Conservation (phyloP, 2,888 invertebrate species). For the Archips crataeganus region DNA sequence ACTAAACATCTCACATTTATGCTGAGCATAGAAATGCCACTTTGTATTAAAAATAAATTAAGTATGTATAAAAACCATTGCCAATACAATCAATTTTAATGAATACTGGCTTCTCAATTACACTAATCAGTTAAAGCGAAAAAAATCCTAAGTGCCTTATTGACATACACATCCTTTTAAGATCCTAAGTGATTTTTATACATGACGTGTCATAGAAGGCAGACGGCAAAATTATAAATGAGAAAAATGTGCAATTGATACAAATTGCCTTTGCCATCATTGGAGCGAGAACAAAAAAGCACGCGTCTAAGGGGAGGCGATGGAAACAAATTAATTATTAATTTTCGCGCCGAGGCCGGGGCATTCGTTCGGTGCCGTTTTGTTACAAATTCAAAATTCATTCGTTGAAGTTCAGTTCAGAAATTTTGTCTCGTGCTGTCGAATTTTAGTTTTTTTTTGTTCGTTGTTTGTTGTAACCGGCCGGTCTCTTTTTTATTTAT, state of each 20-base stretch:
- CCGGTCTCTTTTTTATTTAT: conserved; percentile 37
- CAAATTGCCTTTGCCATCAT: conserved; percentile 71
- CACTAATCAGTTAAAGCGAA: background rate
- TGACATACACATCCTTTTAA: background rate
- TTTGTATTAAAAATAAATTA: background rate
- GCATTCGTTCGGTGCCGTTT: conserved; percentile 74
- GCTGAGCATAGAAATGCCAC: background rate
- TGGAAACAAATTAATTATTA: conserved; percentile 81
- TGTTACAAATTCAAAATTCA: conserved; percentile 77
- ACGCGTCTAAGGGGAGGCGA: conserved; percentile 57
- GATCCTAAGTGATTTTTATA: background rate
- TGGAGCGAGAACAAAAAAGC: conserved; percentile 66
- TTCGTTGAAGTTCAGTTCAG: conserved; percentile 73
- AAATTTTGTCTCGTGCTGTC: conserved; percentile 64
- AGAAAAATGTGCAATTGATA: conserved; percentile 61
- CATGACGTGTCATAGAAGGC: conserved; percentile 13
- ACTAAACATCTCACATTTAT: conserved; percentile 11
- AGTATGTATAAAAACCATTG: background rate
- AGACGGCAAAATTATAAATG: conserved; percentile 42
- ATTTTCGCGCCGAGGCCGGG: conserved; percentile 75
- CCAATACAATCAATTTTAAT: background rate
- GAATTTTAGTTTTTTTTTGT: conserved; percentile 54
- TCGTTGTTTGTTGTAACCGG: conserved; percentile 48
- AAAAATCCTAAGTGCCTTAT: background rate
- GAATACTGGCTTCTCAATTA: background rate